These are phyloP conservation scores for Tetanocera ferruginea DNA, from an alignment of 2,888 invertebrate species.

Conservation along the genomic window DNA sequence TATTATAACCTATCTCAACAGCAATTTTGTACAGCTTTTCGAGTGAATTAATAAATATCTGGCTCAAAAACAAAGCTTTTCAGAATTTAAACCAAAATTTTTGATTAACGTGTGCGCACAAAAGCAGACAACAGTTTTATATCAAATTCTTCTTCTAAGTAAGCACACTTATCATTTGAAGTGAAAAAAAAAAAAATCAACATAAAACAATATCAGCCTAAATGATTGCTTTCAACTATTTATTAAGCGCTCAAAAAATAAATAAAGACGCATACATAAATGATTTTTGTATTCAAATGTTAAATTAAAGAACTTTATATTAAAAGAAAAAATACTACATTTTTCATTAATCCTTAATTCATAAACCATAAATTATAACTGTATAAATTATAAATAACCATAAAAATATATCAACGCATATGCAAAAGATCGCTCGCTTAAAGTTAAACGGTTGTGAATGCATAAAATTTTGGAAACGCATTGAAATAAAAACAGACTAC, in stretches of 20 bases:
- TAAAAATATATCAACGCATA: not conserved
- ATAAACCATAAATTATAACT: not conserved
- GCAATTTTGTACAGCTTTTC: no score
- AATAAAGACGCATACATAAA: no score
- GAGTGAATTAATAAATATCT: no score
- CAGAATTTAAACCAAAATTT: no score
- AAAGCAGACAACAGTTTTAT: not conserved
- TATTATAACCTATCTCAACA: no score
- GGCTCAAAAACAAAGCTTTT: no score
- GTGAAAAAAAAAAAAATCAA: not conserved
- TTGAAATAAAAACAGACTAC: not conserved
- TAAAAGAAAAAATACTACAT: not conserved
- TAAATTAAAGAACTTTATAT: not conserved
- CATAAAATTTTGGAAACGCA: not conserved
- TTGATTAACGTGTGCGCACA: not conserved
- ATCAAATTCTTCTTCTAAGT: no score
- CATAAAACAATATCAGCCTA: not conserved
- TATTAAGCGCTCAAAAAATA: no score
- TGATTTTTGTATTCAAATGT: no score
- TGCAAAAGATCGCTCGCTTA: slow-evolving; percentile 65
- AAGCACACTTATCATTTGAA: not conserved
- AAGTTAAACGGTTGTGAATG: slow-evolving; percentile 67
- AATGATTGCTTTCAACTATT: not conserved
- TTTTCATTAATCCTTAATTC: not conserved
- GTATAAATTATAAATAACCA: not conserved